Conservation (phyloP, 2,797 vertebrate species). For the Sebastes trivittatus region DNA sequence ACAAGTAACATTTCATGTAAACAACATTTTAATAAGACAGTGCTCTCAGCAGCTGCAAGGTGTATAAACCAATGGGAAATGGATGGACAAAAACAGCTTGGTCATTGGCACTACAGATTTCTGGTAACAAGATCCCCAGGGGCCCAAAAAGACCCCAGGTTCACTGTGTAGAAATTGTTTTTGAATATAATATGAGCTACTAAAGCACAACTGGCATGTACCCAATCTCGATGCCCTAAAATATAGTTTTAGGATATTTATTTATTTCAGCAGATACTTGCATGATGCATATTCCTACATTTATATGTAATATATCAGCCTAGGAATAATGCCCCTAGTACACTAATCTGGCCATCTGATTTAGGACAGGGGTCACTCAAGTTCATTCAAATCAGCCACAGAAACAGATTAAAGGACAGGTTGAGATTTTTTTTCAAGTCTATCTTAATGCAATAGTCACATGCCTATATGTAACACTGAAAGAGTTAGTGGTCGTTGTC, state of each 20-base stretch:
- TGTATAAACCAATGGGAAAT: not conserved
- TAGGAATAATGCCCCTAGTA: not conserved
- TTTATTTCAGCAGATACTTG: not conserved
- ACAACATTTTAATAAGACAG: not conserved
- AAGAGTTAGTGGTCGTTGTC: not conserved
- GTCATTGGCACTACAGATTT: not conserved
- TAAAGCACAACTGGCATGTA: not conserved
- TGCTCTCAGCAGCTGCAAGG: not conserved
- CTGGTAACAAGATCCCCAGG: constrained; percentile 15
- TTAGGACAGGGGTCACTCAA: not conserved
- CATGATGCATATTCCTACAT: not conserved
- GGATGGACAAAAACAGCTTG: not conserved
- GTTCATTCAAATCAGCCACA: not conserved
- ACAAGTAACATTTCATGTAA: not conserved
- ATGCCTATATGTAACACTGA: not conserved
- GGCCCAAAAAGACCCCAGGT: not conserved
- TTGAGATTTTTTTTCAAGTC: not conserved
- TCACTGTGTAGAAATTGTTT: not conserved
- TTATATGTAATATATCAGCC: not conserved
- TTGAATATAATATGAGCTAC: not conserved
- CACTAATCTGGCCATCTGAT: not conserved
- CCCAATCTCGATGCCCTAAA: not conserved
- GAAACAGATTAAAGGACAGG: not conserved
- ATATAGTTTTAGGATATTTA: not conserved
- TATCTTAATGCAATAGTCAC: not conserved